Percentiles rank a stretch among this genome's conserved stretches.
phyloP scores from a whole-genome alignment of 1,140 invertebrate species.

The Arion vulgaris region DNA sequence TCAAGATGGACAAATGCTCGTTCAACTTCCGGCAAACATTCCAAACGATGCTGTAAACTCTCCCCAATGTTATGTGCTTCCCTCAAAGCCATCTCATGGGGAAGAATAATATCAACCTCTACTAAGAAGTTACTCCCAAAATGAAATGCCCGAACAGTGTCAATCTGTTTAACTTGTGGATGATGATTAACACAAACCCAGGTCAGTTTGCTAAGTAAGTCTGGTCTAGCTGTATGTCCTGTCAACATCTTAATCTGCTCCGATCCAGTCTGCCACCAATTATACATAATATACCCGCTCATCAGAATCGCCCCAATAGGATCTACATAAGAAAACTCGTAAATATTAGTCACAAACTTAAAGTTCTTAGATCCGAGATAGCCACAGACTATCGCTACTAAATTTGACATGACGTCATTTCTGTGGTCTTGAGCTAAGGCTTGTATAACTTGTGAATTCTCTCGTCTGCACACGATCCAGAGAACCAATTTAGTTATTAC shows the following conservation, averaged over 20 bases:
- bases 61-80: slow-evolving; percentile 74
- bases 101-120: slow-evolving; percentile 71
- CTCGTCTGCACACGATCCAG: slow-evolving; percentile 67
- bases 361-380: slow-evolving; percentile 57
- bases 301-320: slow-evolving; percentile 74
- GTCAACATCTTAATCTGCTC: slow-evolving; percentile 69
- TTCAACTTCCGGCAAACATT: slow-evolving; percentile 72
- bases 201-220: slow-evolving; percentile 69
- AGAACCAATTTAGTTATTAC: slow-evolving; percentile 70
- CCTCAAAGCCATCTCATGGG: slow-evolving; percentile 69
- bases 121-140: slow-evolving; percentile 72
- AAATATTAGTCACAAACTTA: slow-evolving; percentile 34
- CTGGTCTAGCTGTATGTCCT: slow-evolving; percentile 66
- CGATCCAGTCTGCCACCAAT: slow-evolving; percentile 66
- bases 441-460: slow-evolving; percentile 60
- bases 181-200: slow-evolving; percentile 72
- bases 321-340: slow-evolving; percentile 69
- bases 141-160: slow-evolving; percentile 75
- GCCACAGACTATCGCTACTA: slow-evolving; percentile 35
- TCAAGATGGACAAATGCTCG: slow-evolving; percentile 75
- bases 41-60: slow-evolving; percentile 72
- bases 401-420: slow-evolving; percentile 74
- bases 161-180: slow-evolving; percentile 69
- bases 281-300: slow-evolving; percentile 70
- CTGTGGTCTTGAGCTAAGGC: slow-evolving; percentile 73